Evolutionary conservation across 2,113 vertebrate genomes (phyloP), one percentile per base, ranked within the genome.

Genomic region (Murina feae): DNA sequence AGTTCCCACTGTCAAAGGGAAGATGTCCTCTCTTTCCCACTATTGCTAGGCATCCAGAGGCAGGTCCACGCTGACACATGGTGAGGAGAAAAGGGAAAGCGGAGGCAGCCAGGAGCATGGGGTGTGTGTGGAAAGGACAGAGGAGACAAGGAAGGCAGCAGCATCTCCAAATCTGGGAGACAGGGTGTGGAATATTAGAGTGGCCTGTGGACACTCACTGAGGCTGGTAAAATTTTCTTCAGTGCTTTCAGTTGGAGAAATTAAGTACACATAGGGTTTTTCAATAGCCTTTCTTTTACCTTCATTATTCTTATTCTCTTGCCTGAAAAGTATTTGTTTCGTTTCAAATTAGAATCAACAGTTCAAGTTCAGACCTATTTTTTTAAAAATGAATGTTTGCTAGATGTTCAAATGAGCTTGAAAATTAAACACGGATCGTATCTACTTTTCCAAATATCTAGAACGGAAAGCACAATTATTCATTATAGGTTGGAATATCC

Each of bases 401-500:
- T 39, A 53, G 30, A 60, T 75, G 58, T 76, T 68, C 69, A 84
- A 93, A 94, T 49, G 17, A 91, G 78, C 51, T 47, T 95, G 44
- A 75, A 91, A 92, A 89, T 92, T 65, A 87, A 93, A 82, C 68
- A 63, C 42, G 58, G 55, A 89, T 72, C 35, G 2, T 44, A 66
- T 63, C 96, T 58, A 17, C 90, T 88, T 53, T 60, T 83, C 72
- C 82, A 80, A 72, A 84, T 53, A 92, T 95, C 69, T 91, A 85
- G 95, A 95, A 89, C 10, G 53, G 71, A 96, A 97, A 95, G 83
- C 88, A 60, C 75, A 42, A 76, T 96, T 96, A 84, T 95, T 97
- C 60, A 94, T 95, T 96, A 85, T 91, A 49, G 81, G 68, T 93
- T 91, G 66, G 84, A 2, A 0, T 93, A 91, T 82, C 83, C 72